These are phyloP conservation scores for Pseudochaenichthys georgianus DNA, from an alignment of 2,797 vertebrate genomes.

Conservation along the genomic window DNA sequence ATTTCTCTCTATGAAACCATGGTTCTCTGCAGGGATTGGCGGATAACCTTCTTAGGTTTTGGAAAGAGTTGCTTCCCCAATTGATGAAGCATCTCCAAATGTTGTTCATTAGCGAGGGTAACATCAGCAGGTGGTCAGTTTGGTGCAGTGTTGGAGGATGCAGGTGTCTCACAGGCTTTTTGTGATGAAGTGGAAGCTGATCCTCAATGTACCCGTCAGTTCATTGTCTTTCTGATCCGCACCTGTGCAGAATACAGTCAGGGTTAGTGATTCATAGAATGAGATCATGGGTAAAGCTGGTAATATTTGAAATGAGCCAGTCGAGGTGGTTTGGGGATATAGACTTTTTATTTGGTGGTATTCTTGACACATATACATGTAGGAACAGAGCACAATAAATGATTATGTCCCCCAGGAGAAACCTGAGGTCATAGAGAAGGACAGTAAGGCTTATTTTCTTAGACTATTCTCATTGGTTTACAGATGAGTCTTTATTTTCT, in stretches of 20 bases:
- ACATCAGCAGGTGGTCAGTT: background rate
- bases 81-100: background rate
- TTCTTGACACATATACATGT: constrained; percentile 2
- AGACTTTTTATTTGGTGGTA: background rate
- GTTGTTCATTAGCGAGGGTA: background rate
- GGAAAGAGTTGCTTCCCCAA: background rate
- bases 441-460: constrained; percentile 10
- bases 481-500: background rate
- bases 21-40: background rate
- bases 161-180: background rate
- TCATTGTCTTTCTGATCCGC: background rate
- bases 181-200: background rate
- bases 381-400: constrained; percentile 6
- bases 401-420: constrained; percentile 7
- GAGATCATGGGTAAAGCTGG: background rate
- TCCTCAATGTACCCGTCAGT: background rate
- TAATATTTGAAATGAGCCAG: background rate
- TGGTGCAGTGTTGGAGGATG: background rate
- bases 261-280: background rate
- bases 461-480: background rate
- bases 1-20: background rate
- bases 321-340: background rate
- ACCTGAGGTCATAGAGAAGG: background rate
- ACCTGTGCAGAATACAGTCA: background rate
- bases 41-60: too few species aligned